Evolutionary conservation across 1,140 invertebrate species (phyloP).

Genomic region (Spodoptera litura): DNA sequence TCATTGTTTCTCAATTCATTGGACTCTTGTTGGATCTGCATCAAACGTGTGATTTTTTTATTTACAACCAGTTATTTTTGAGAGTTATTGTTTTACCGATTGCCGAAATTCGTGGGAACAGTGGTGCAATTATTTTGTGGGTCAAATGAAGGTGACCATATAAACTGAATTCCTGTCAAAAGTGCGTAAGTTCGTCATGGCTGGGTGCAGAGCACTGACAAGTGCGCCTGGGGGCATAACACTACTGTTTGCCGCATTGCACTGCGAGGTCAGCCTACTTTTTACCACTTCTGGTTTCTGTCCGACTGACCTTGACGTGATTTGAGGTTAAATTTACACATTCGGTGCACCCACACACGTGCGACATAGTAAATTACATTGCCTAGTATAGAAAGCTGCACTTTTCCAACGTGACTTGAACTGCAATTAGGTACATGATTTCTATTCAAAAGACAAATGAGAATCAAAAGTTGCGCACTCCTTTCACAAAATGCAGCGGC

Average conservation of each 20-base stretch:
- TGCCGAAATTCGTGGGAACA: conserved; percentile 20
- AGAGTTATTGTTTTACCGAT: conserved; percentile 24
- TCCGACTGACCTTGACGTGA: conserved; percentile 67
- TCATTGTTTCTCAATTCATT: conserved; percentile 57
- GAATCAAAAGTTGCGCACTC: conserved; percentile 40
- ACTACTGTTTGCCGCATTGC: conserved; percentile 64
- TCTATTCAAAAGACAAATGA: conserved; percentile 55
- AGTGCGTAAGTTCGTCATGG: conserved; percentile 40
- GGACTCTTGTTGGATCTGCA: conserved; percentile 28
- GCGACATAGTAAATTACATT: conserved; percentile 56
- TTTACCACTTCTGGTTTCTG: conserved; percentile 75
- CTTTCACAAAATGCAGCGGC: conserved; percentile 52
- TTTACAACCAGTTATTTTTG: conserved; percentile 41
- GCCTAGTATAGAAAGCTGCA: conserved; percentile 73
- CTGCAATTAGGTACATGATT: conserved; percentile 52
- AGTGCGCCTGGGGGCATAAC: conserved; percentile 21
- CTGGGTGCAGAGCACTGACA: neutral
- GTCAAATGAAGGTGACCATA: neutral
- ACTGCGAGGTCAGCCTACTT: conserved; percentile 73
- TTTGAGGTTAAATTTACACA: conserved; percentile 72
- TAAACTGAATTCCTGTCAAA: conserved; percentile 23
- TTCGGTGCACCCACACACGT: conserved; percentile 59
- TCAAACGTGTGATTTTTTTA: neutral
- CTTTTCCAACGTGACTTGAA: conserved; percentile 75
- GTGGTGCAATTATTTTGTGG: conserved; percentile 14